Conservation (phyloP, 2,113 vertebrate species). For the Echinops telfairi region DNA sequence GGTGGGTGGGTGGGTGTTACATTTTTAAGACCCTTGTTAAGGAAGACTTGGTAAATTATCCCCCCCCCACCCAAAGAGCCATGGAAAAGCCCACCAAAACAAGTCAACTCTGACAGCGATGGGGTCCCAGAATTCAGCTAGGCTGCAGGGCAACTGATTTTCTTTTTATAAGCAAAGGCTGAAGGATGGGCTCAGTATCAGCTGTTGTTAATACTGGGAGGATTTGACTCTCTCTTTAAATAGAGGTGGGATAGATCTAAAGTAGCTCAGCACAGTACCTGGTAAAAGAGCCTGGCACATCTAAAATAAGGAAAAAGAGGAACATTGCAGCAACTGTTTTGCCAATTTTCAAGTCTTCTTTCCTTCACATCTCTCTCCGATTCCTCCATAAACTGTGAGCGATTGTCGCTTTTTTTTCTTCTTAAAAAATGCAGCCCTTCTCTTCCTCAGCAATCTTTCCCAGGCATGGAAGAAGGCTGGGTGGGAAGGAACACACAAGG, state of each 20-base stretch:
- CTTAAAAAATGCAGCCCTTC: background rate
- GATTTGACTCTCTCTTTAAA: constrained; percentile 33
- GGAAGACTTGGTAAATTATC: background rate
- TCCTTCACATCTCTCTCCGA: background rate
- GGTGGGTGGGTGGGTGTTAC: background rate
- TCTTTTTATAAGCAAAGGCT: background rate
- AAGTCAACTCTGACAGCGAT: background rate
- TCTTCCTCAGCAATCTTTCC: background rate
- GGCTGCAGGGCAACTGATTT: background rate
- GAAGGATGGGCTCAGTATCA: background rate
- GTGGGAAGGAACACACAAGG: background rate
- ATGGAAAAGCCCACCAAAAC: background rate
- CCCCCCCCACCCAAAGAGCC: too few species aligned
- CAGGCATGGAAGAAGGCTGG: background rate
- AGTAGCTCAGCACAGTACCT: background rate
- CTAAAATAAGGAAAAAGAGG: constrained; percentile 8
- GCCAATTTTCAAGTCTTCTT: background rate
- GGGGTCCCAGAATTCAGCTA: background rate
- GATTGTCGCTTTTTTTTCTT: background rate
- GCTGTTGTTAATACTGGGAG: background rate
- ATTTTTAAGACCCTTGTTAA: background rate
- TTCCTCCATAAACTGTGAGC: background rate
- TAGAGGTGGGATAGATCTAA: background rate
- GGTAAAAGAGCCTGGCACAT: constrained; percentile 1
- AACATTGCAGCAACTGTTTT: background rate